Evolutionary conservation across 37 sponge, comb jelly and placozoan genomes (phyloP).

Genomic region (Axinella damicornis): DNA sequence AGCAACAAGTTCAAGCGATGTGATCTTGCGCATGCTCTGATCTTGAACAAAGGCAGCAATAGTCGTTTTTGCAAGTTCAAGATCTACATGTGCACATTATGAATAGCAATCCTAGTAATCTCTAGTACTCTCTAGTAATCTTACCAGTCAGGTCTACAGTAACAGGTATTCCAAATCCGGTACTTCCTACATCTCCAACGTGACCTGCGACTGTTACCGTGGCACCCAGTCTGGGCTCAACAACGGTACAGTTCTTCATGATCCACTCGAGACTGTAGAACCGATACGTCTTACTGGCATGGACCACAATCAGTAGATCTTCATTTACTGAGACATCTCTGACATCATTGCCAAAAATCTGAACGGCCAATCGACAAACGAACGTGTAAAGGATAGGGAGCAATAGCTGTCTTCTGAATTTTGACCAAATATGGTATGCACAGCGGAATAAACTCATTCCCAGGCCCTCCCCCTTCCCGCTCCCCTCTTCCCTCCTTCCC

Average conservation of each 20-base stretch:
- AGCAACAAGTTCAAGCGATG: too few relatives aligned
- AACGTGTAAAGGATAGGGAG: too few relatives aligned
- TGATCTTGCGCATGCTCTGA: too few relatives aligned
- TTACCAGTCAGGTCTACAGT: constrained; percentile 68
- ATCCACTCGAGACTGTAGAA: constrained; percentile 64
- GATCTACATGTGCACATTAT: too few relatives aligned
- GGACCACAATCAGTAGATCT: constrained; percentile 50
- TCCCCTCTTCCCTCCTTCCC: background rate
- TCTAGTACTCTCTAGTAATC: too few relatives aligned
- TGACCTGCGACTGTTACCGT: constrained; percentile 4
- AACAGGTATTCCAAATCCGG: constrained; percentile 64
- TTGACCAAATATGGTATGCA: too few relatives aligned
- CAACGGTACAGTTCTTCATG: constrained; percentile 35
- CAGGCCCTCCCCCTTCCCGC: background rate
- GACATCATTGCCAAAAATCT: constrained; percentile 80
- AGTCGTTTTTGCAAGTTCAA: too few relatives aligned
- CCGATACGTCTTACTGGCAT: background rate
- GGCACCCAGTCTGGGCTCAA: constrained; percentile 28
- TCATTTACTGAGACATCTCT: constrained; percentile 54
- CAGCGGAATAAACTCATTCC: too few relatives aligned
- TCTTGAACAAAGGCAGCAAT: too few relatives aligned
- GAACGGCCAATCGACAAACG: background rate
- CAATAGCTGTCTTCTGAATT: too few relatives aligned
- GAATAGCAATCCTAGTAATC: too few relatives aligned
- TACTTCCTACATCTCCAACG: constrained; percentile 33